These are phyloP conservation scores for Microctonus hyperodae DNA, from an alignment of 2,888 invertebrate species.

Conservation along the genomic window DNA sequence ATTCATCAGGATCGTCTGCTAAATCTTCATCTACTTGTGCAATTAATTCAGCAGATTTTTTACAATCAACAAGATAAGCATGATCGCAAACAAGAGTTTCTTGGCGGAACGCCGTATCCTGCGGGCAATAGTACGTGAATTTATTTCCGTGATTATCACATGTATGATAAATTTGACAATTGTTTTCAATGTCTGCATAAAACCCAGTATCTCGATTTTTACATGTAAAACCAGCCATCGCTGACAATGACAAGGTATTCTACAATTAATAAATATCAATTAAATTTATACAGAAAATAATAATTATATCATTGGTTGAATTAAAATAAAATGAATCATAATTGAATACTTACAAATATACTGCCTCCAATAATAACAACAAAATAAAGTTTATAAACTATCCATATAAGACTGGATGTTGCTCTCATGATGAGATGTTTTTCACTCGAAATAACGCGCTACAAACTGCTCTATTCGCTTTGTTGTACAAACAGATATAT, in stretches of 20 bases:
- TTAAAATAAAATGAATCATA: background rate
- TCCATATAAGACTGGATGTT: slow-evolving; percentile 23
- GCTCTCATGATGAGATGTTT: slow-evolving; percentile 12
- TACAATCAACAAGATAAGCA: slow-evolving; percentile 55
- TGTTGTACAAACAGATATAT: slow-evolving; percentile 33
- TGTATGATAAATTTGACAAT: slow-evolving; percentile 55
- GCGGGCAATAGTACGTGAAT: slow-evolving; percentile 56
- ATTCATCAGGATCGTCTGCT: background rate
- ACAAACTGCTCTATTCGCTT: slow-evolving; percentile 5
- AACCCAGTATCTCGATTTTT: slow-evolving; percentile 49
- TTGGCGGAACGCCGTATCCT: slow-evolving; percentile 57
- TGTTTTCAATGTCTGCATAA: slow-evolving; percentile 52
- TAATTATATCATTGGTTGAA: background rate
- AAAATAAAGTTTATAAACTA: slow-evolving; percentile 25
- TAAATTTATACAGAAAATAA: background rate
- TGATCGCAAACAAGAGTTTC: slow-evolving; percentile 58
- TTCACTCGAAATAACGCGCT: slow-evolving; percentile 5
- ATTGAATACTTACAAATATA: slow-evolving; percentile 43
- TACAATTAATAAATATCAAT: slow-evolving; percentile 34
- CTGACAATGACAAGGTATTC: slow-evolving; percentile 48
- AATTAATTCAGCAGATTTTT: slow-evolving; percentile 21
- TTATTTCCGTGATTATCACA: slow-evolving; percentile 59
- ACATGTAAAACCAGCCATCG: slow-evolving; percentile 51
- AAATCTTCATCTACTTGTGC: background rate
- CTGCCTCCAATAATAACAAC: slow-evolving; percentile 31